Percentiles rank a stretch among this genome's conserved stretches.
Conservation (phyloP, 2,797 vertebrate genomes). For the Vireo griseus region DNA sequence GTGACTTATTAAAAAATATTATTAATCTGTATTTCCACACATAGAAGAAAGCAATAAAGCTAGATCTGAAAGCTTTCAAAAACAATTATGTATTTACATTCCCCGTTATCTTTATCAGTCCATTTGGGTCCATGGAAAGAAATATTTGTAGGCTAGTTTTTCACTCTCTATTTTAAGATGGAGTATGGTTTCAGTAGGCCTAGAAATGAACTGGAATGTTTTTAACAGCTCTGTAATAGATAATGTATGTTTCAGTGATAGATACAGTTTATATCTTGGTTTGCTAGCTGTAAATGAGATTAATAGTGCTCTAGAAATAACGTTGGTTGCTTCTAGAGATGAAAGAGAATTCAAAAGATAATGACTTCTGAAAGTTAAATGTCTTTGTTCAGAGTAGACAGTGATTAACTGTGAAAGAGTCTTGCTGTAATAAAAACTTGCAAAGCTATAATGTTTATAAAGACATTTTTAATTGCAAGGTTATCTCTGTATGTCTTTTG, state of each 20-base stretch:
- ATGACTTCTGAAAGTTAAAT: conserved; percentile 2
- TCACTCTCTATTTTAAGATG: background rate
- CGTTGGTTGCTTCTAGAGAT: background rate
- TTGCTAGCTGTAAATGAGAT: conserved; percentile 43
- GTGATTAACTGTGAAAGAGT: background rate
- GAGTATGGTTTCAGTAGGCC: background rate
- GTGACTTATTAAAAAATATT: background rate
- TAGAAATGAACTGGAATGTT: conserved; percentile 27
- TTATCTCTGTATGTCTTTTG: background rate
- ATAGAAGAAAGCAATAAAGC: background rate
- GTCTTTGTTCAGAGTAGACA: background rate
- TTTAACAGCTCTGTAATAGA: background rate
- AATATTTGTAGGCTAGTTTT: background rate
- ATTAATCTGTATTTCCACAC: background rate
- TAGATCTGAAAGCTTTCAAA: background rate
- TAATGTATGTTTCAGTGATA: background rate
- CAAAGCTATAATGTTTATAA: conserved; percentile 31
- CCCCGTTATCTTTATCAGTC: background rate
- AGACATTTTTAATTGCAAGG: conserved; percentile 24
- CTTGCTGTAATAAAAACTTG: conserved; percentile 12
- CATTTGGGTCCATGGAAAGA: background rate
- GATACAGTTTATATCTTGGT: background rate
- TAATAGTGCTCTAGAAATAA: conserved; percentile 16
- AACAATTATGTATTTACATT: background rate
- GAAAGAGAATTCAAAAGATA: conserved; percentile 45